Conservation (phyloP, 2,888 invertebrate species). For the Xestia xanthographa region DNA sequence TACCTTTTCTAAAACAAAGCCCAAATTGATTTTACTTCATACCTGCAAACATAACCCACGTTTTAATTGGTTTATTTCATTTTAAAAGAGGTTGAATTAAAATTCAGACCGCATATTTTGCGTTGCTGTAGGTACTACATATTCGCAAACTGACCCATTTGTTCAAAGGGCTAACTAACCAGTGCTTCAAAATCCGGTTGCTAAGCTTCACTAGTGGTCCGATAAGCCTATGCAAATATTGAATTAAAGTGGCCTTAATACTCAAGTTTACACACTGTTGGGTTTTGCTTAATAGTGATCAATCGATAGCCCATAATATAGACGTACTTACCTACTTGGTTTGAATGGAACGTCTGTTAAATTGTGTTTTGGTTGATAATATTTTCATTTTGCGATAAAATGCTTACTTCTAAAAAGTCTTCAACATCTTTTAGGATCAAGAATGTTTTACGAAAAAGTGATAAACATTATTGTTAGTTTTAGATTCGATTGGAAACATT, state of each 20-base stretch:
- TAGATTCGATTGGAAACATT: background rate
- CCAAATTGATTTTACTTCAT: background rate
- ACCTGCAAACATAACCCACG: conserved; percentile 1
- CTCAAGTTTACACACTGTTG: conserved; percentile 45
- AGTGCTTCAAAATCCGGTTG: conserved; percentile 42
- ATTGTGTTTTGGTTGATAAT: background rate
- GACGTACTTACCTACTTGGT: background rate
- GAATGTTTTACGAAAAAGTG: background rate
- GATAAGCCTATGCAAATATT: conserved; percentile 61
- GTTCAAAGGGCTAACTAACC: conserved; percentile 48
- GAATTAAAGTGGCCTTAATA: conserved; percentile 55
- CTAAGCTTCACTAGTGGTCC: conserved; percentile 46
- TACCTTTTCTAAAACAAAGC: background rate
- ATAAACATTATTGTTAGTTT: background rate
- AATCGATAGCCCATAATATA: conserved; percentile 29
- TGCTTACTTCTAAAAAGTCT: background rate
- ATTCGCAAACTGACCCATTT: conserved; percentile 49
- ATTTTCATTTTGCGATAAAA: background rate
- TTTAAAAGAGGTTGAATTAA: conserved; percentile 28
- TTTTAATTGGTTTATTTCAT: conserved; percentile 30
- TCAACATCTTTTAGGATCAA: background rate
- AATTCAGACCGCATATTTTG: conserved; percentile 41
- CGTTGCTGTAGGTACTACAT: conserved; percentile 9
- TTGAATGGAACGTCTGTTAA: background rate
- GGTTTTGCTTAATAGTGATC: conserved; percentile 25